phyloP scores from a whole-genome alignment of 2,797 vertebrate species.

The Falco biarmicus region DNA sequence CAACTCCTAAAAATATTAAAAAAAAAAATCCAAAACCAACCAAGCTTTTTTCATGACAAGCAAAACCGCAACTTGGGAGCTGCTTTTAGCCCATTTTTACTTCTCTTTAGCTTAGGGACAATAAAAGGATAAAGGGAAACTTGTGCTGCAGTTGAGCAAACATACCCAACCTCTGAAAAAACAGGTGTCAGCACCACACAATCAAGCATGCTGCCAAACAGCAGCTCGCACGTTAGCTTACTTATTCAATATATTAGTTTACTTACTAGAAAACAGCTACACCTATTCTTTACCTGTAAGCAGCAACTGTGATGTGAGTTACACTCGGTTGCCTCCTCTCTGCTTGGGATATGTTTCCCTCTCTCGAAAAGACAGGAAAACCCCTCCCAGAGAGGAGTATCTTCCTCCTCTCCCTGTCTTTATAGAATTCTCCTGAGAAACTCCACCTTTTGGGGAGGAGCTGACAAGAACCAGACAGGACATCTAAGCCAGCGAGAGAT shows the following conservation, averaged over 20 bases:
- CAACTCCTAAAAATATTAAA: neutral
- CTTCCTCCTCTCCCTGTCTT: neutral
- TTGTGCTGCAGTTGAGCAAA: neutral
- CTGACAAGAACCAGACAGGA: neutral
- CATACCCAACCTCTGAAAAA: neutral
- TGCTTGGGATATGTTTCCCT: rapidly evolving
- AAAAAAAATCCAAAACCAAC: neutral
- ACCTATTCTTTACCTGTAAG: neutral
- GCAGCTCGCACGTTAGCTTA: neutral
- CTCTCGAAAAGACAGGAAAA: neutral
- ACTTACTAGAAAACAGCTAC: neutral
- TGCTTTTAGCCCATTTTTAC: neutral
- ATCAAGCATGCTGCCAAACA: neutral
- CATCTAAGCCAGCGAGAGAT: neutral
- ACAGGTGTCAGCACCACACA: too few relatives aligned
- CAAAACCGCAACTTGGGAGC: neutral
- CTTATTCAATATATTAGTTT: neutral
- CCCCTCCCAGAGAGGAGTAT: rapidly evolving
- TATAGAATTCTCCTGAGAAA: neutral
- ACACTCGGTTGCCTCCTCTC: neutral
- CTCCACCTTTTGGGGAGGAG: constrained; percentile 38
- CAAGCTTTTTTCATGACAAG: neutral
- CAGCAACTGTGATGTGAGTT: rapidly evolving
- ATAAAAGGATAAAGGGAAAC: neutral
- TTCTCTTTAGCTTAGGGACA: neutral